Base-by-base conservation (phyloP, 1,140 invertebrate species). In the Sitodiplosis mosellana region DNA sequence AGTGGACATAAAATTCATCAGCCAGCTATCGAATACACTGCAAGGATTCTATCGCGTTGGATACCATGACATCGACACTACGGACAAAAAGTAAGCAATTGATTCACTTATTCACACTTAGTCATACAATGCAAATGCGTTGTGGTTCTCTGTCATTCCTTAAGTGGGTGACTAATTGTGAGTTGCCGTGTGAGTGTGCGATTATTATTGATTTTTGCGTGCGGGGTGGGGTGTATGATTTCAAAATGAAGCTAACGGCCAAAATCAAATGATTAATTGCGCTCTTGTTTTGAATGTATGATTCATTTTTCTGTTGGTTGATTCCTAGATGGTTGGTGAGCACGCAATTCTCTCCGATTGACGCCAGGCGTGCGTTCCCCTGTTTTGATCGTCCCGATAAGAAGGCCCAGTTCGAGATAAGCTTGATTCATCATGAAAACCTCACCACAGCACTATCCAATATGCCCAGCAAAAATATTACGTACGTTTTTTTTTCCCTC, bases 311-410 rank as follows among this genome's bases (percentile, higher is more conserved):
- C 12, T 38, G 36, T 38, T 38, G 3, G 17, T n/a, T 38, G 3
- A 14, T 53, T 61, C 59, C 33, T 51, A 80, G 78, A 55, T 78
- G 71, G 67, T 60, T 83, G 22, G 74, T 74, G 1, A 71, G 74
- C 11, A 85, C 85, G 1, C 83, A 88, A 59, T 87, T 91, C 58
- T 80, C 87, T 54, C 76, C 87, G 12, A 81, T 81, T 1, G 78
- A 81, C 60, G 87, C 87, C 0, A 68, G 86, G 33, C 69, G 75
- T 50, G 81, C 83, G 0, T 90, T 90, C 56, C 86, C 86, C 0
- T 88, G 83, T 63, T 87, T 87, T 58, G 87, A 91, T 64, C 84
- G 90, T 55, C 86, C 86, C 0, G 73, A 77, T 8, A 72, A 87
- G 51, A 89, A 88, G 59, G 80, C 86, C 5, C 72, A 71, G 14